Base-by-base conservation (phyloP, 2,797 vertebrate genomes). In the Pangasius mekongensis region DNA sequence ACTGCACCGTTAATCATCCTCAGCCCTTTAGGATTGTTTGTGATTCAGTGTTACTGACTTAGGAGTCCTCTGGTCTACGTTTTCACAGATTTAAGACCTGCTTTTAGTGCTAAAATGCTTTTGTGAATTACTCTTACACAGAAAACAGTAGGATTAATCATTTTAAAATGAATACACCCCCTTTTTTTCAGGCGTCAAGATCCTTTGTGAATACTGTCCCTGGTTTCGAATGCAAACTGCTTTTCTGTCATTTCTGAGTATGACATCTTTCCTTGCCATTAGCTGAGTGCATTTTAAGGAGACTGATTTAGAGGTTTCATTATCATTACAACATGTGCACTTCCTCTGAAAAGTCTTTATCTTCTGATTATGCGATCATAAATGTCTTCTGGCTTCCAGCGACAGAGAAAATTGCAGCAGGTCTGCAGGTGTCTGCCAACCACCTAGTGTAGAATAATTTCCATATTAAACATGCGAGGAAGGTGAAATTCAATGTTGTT, bases 321-420 rank as follows among this genome's bases (percentile, higher is more conserved):
- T 47, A 74, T 60, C 84, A 85, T 85, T 85, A 85, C 84, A 54
- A 74, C 69, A 30, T 74, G 69, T 27, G 76, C 73, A 56, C 80
- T 85, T 49, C 62, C 73, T 84, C 33, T 9, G 14, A 66, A 36
- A 58, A 76, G 87, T 66, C 24, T 52, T 84, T 85, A 74, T 85
- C 52, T 74, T 58, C 74, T 71, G 62, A 85, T 54, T 89, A 82
- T 36, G 60, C 16, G 13, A 58, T 87, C 86, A 56, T 80, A 87
- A 87, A 81, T 80, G 62, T 66, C 76, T 80, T 87, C 62, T 86
- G 30, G 64, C 60, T 86, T 89, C 66, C 84, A 73, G 77, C 84
- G 77, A 82, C 84, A 83, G 56, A 54, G 69, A 8, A 73, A 83
- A 83, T 49, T 83, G 47, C 78, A 74, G 67, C 30, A 86, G 43